Base-by-base conservation (phyloP, 2,113 vertebrate genomes). In the Pavo muticus region DNA sequence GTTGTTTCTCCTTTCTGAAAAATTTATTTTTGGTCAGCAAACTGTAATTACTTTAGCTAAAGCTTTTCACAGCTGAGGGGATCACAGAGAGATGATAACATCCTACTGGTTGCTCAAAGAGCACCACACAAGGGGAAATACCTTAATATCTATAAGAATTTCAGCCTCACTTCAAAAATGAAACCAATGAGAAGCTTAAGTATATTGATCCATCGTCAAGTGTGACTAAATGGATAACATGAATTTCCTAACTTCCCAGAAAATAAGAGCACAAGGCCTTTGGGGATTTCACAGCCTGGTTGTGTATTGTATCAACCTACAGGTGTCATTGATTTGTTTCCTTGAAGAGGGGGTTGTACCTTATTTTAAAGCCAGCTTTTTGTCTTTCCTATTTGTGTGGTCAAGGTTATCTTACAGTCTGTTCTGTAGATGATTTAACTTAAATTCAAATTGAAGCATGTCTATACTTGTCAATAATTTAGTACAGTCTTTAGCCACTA, bases 181-280 rank as follows among this genome's bases (percentile, higher is more conserved):
- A 86, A 90, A 88, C 45, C 64, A 88, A 63, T 48, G 42, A 32
- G 13, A 84, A 92, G 20, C 25, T 91, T 64, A 87, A 72, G 80
- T 9, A 14, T 93, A 84, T 88, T 65, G 83, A 93, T 93, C 80
- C 3, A 3, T 57, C 64, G 57, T 57, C 74, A 52, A 60, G 65
- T 69, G 65, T 69, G 81, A 82, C 84, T 84, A 81, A 93, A 87
- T 40, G 70, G 86, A 72, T 84, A 84, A 90, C 64, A 56, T 11
- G 13, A 54, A 47, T 71, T 90, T 93, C 52, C 65, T 65, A 72
- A 68, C 65, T 92, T 84, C 11, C 17, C 9, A 17, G 65, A 87
- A 84, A 91, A 81, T 35, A 76, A 56, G 15, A 90, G 29, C 32
- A n/a, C n/a, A 50, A 59, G 52, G 52, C 24, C 42, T 63, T 75